These are phyloP conservation scores for Drosophila bocki DNA, from an alignment of 1,140 invertebrate genomes.

Conservation along the genomic window DNA sequence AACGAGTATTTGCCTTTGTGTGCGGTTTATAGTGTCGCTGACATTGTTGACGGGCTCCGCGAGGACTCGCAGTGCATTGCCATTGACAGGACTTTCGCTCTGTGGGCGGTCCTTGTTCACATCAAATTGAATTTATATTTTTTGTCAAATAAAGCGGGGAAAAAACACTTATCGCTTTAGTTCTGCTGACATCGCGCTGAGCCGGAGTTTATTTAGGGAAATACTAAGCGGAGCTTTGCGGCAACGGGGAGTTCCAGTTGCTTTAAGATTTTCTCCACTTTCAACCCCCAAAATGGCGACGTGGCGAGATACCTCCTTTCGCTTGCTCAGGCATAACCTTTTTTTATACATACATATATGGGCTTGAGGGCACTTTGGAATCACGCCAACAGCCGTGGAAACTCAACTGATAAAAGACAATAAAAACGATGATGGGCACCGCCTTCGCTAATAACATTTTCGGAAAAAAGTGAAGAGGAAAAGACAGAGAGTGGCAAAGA, in stretches of 20 bases:
- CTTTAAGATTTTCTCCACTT: background rate
- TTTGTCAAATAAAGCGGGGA: constrained; percentile 3
- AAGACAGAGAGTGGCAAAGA: background rate
- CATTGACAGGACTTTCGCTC: constrained; percentile 18
- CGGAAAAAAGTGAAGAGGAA: constrained; percentile 11
- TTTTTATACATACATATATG: constrained; percentile 16
- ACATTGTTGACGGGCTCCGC: constrained; percentile 29
- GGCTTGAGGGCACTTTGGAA: constrained; percentile 28
- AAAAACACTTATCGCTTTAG: constrained; percentile 12
- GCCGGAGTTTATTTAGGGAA: constrained; percentile 1
- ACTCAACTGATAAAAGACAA: constrained; percentile 63
- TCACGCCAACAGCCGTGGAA: constrained; percentile 29
- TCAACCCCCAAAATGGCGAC: background rate
- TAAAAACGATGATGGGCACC: constrained; percentile 42
- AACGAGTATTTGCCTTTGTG: constrained; percentile 13
- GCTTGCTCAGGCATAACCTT: constrained; percentile 11
- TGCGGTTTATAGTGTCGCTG: constrained; percentile 24
- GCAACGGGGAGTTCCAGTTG: background rate
- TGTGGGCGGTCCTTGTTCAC: constrained; percentile 14
- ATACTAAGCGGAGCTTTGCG: background rate
- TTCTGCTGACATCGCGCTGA: constrained; percentile 10
- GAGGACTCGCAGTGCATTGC: constrained; percentile 15
- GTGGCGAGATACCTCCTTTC: background rate
- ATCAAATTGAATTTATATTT: constrained; percentile 25
- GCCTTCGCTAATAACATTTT: constrained; percentile 52